Evolutionary conservation across 2,797 vertebrate genomes (phyloP), one percentile per base, ranked within the genome.

Genomic region (Hoplostethus atlanticus): DNA sequence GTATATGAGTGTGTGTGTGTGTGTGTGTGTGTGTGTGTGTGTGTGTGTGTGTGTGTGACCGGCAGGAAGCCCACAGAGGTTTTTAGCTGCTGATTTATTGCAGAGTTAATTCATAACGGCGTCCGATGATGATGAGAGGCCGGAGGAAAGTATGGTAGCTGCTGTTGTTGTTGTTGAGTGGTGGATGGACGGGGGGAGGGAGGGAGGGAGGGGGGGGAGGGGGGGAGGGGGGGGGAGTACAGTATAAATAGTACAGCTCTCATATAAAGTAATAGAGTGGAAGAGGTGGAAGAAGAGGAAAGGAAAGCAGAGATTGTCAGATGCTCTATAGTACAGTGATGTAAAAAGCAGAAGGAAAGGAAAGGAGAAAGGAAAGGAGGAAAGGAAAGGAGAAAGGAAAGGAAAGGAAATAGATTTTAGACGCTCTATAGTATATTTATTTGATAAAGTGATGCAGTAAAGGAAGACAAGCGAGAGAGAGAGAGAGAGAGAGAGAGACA

Each of bases 51-150:
- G 86, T 84, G 86, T 88, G 84, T 89, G 84, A 84, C 86, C 84
- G 75, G 82, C 82, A 84, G 88, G 87, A 90, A 90, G 87, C 89
- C 87, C 89, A 78, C 85, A 87, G 90, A 89, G 88, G 74, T 84
- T 92, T 88, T 92, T 76, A 83, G 87, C 84, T 77, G 73, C 81
- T 94, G 94, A 94, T 95, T 94, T 94, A 95, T 95, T 92, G 92
- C 92, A 3, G 82, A 90, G 84, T 91, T 95, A 94, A 94, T 95
- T 94, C 90, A 91, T 90, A 92, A 87, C 80, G 91, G 91, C 93
- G 85, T 90, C 68, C 82, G 80, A 93, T 93, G 93, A 94, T 94
- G 94, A 94, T 93, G 92, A 92, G 88, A 71, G 80, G 81, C 85
- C 76, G 71, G 68, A 9, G 84, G 84, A 88, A 89, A 86, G 77